Conservation (phyloP, 2,797 vertebrate genomes). For the Monodelphis domestica region DNA sequence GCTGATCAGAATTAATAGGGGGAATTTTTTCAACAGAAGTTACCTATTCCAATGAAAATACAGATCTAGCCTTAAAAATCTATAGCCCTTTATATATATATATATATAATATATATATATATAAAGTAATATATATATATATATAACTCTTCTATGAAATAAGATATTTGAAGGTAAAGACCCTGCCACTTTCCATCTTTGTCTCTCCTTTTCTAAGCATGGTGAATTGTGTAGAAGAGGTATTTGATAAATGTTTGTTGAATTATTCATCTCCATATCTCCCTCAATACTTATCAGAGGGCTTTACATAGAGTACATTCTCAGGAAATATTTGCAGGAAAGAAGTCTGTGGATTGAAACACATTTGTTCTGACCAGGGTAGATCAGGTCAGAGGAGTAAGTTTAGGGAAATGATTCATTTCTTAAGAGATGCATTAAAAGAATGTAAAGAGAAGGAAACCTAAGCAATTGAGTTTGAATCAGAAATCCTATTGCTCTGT, state of each 20-base stretch:
- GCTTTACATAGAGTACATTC: neutral
- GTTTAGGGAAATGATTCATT: neutral
- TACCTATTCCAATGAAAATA: neutral
- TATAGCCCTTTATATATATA: neutral
- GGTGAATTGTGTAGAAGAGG: neutral
- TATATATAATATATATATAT: neutral
- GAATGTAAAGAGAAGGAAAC: neutral
- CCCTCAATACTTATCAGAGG: neutral
- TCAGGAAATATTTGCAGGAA: neutral
- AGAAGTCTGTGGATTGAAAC: neutral
- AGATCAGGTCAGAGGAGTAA: neutral
- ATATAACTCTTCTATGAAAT: neutral
- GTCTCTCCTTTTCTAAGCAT: neutral
- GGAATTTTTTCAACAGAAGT: neutral
- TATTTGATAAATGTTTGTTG: neutral
- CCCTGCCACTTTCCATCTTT: neutral
- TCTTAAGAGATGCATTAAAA: neutral
- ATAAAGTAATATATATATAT: neutral
- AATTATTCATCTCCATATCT: neutral
- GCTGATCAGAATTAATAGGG: neutral
- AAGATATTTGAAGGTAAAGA: neutral
- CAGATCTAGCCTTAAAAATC: neutral
- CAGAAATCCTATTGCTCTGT: neutral
- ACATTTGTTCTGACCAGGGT: neutral
- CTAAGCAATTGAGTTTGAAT: neutral